These are phyloP conservation scores for Encarsia formosa DNA, from an alignment of 2,888 invertebrate genomes.

Conservation along the genomic window DNA sequence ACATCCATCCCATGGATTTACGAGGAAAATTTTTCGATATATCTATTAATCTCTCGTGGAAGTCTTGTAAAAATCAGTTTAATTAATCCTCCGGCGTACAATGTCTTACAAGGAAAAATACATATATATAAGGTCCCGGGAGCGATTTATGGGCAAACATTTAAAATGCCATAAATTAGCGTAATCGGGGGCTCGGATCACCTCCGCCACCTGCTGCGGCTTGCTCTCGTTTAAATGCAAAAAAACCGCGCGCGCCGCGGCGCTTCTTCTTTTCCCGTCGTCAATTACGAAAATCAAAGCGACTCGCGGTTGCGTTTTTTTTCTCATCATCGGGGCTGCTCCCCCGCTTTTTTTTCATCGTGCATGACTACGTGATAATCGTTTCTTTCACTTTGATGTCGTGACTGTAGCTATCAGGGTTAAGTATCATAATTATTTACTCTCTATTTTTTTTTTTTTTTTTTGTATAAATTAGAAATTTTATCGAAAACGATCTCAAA, in stretches of 20 bases:
- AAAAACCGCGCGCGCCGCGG: not conserved
- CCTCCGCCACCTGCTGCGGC: not conserved
- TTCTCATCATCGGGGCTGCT: no score
- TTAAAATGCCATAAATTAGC: slow-evolving; percentile 21
- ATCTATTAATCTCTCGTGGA: slow-evolving; percentile 11
- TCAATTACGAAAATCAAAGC: not conserved
- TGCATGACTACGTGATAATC: not conserved
- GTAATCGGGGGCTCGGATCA: slow-evolving; percentile 2
- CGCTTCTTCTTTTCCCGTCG: not conserved
- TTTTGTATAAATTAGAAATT: not conserved
- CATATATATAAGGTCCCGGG: not conserved
- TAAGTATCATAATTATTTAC: no score
- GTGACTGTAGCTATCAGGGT: no score
- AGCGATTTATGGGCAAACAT: slow-evolving; percentile 7
- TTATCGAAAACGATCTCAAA: no score
- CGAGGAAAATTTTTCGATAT: not conserved
- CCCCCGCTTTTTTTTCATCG: no score
- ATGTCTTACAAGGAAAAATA: not conserved
- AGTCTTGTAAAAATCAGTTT: not conserved
- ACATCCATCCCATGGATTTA: no score
- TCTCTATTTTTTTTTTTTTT: not conserved
- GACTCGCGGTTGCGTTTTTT: no score
- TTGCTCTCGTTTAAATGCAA: no score
- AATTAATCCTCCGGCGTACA: slow-evolving; percentile 6
- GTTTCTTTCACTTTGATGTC: no score